Evolutionary conservation across 2,797 vertebrate genomes (phyloP), one percentile per base, ranked within the genome.

Genomic region (Girardinus metallicus): DNA sequence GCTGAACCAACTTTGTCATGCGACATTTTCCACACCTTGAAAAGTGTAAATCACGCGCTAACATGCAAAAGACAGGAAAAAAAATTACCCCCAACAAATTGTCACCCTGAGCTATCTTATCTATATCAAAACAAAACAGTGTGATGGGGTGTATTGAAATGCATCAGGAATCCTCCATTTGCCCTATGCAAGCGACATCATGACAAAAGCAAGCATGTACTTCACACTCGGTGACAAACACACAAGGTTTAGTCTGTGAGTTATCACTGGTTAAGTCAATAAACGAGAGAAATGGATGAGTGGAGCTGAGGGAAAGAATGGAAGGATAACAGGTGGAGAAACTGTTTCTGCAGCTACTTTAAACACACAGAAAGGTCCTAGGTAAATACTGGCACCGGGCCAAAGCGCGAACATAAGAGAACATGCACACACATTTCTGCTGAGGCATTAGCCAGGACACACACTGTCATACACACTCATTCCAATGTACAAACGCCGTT

Each of bases 351-450:
- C 83, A 89, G 89, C 90, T 85, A 82, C 81, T 64, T 83, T 79
- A 80, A 80, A 81, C 89, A 87, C 87, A 89, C 73, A 81, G 71
- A 86, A 85, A 78, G 71, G 84, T 80, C 79, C 80, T 44, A 83
- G 86, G 90, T 91, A 92, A 93, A 92, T 84, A 92, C 64, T 91
- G 92, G 91, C 90, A 77, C n/a, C n/a, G 15, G 6, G 88, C 93
- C 93, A 89, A 86, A 46, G 80, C 86, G 79, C 80, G 72, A 23
- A 66, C 85, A 73, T 53, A 72, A 77, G 79, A 29, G 49, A 26
- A 44, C 79, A 72, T 78, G 39, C 72, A 57, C 81, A 76, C 55
- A 76, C 82, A 70, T 76, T 76, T 68, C 29, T 74, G 34, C 44
- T 82, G 75, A 68, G 72, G 44, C 21, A 34, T 57, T 57, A 78